Evolutionary conservation across 1,140 invertebrate species (phyloP), one percentile per base, ranked within the genome.

Genomic region (Procambarus virginalis): DNA sequence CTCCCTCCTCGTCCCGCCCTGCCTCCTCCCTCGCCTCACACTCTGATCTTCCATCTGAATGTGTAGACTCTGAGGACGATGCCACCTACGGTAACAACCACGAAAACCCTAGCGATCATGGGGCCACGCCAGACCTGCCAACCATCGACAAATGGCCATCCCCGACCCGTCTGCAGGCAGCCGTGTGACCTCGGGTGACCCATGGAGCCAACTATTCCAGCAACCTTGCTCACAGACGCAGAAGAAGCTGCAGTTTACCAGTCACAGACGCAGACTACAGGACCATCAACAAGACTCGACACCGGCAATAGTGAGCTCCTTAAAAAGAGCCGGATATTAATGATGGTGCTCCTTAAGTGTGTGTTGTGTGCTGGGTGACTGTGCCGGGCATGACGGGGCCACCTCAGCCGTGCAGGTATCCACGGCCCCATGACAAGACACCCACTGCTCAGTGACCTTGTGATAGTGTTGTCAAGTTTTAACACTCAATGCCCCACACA

Each of bases 21-120:
- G 84, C 60, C 51, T 90, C 89, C n/a, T 90, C 89, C 22, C 76
- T 90, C n/a, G 89, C 89, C 77, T 90, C 89, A 34, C 89, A 90
- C 79, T 90, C 89, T 4, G 89, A 90, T 64, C 82, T 90, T 22
- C 89, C 89, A 51, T 90, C 89, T 4, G 89, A 90, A 70, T 90
- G 89, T 55, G 89, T 90, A 2, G 89, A 90, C 79, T 90, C 89
- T 49, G 89, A 90, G 60, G 89, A 90, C 58, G 84, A 86, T 49
- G 70, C 75, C 8, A 75, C 85, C 48, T 75, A 76, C 68, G 75
- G 46, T 0, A 60, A 46, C 34, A 60, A 48, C 34, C 58, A 80
- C 5, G 51, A 90, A 48, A 45, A 79, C 49, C 70, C 49, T 45
- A 58, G 48, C 10, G 60, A 60, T 17, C 12, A 17, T 45, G 12